These are phyloP conservation scores for Trilocha varians DNA, from an alignment of 2,888 invertebrate species.

Conservation along the genomic window DNA sequence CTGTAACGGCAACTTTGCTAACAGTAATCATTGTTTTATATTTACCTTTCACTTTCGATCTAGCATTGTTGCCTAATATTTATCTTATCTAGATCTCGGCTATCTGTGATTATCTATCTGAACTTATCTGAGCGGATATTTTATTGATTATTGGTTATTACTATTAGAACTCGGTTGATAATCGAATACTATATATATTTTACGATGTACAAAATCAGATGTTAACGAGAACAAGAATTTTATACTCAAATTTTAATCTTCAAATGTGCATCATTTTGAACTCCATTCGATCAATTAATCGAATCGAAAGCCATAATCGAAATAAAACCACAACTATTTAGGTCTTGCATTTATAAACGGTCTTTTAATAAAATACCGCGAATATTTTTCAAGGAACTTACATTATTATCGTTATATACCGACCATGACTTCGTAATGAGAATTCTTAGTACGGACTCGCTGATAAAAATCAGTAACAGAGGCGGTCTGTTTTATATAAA, in stretches of 20 bases:
- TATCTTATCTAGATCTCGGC: conserved; percentile 40
- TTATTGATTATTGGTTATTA: conserved; percentile 11
- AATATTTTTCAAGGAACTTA: conserved; percentile 7
- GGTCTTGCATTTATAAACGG: too few species aligned
- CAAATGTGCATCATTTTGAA: too few species aligned
- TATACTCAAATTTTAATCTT: too few species aligned
- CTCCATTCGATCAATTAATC: too few species aligned
- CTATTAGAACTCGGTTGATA: conserved; percentile 11
- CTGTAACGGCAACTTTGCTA: conserved; percentile 15
- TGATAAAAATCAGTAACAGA: conserved; percentile 12
- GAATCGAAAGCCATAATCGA: too few species aligned
- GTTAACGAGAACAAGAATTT: too few species aligned
- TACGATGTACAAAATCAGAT: too few species aligned
- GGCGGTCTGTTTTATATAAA: not conserved
- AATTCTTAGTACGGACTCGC: conserved; percentile 13
- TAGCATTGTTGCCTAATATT: conserved; percentile 32
- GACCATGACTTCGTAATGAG: conserved; percentile 7
- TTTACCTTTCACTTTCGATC: conserved; percentile 47
- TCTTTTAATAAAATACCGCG: too few species aligned
- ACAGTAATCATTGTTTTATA: conserved; percentile 29
- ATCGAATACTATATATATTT: too few species aligned
- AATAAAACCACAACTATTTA: too few species aligned
- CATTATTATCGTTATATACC: conserved; percentile 6
- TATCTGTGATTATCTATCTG: not conserved
- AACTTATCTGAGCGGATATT: conserved; percentile 6